Evolutionary conservation across 1,140 invertebrate species (phyloP), one percentile per base, ranked within the genome.

Genomic region (Lysiphlebus fabarum): DNA sequence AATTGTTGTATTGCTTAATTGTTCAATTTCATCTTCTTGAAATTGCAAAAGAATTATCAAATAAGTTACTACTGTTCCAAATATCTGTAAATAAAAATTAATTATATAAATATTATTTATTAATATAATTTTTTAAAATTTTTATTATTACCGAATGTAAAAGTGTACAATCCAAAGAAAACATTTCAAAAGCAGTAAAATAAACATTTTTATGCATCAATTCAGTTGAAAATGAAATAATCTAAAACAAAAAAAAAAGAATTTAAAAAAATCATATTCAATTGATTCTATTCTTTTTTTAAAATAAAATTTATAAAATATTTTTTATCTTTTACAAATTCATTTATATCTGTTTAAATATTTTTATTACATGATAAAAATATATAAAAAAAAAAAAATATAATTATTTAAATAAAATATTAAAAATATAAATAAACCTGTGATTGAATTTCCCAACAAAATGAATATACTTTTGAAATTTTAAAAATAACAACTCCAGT

Each of bases 21-120:
- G n/a, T n/a, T n/a, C 17, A 26, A 26, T 26, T 26, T 26, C 4
- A 2, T 26, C 17, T 26, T 26, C 6, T 58, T 62, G 61, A 54
- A 66, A 66, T 55, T 68, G 67, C 5, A 66, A 50, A n/a, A 68
- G 60, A 38, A 68, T 68, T 2, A 68, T 62, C 2, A 68, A 48
- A 50, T 66, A 68, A 0, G 63, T 65, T 40, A 63, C 55, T 26
- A 65, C 51, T 14, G 61, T 61, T 54, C 64, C 59, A 12, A 64
- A 51, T 47, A 69, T 64, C 65, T 67, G 49, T 11, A 62, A 57
- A 55, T 54, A 11, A 49, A 55, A 51, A 62, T 38, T 5, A 51
- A 5, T 37, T n/a, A 36, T 26, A 50, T 44, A 7, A 42, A 10
- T 49, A 33, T 26, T 26, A n/a, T n/a, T n/a, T n/a, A n/a, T n/a